Conservation (phyloP, 2,888 invertebrate species). For the Marasmarcha lunaedactyla region DNA sequence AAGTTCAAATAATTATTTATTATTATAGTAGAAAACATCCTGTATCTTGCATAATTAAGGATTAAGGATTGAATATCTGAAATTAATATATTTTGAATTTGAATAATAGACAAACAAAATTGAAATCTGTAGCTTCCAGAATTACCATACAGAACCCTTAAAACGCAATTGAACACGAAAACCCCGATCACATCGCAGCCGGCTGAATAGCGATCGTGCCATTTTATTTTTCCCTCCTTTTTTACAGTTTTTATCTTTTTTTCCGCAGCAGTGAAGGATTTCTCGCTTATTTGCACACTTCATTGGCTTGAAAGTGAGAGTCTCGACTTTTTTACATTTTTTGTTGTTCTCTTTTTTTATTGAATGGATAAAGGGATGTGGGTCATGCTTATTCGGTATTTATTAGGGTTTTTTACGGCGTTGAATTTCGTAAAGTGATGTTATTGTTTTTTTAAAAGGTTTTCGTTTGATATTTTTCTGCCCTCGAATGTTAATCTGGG, state of each 20-base stretch:
- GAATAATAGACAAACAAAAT: too few species aligned
- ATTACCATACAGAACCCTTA: conserved; percentile 30
- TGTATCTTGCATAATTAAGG: too few species aligned
- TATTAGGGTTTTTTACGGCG: conserved; percentile 3
- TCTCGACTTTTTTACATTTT: conserved; percentile 30
- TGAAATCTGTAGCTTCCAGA: too few species aligned
- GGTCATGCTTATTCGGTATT: conserved; percentile 13
- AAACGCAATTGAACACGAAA: background rate
- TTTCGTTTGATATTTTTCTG: too few species aligned
- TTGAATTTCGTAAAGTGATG: background rate
- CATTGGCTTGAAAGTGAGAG: conserved; percentile 67
- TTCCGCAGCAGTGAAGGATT: conserved; percentile 56
- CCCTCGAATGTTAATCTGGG: too few species aligned
- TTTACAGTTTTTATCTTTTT: conserved; percentile 56
- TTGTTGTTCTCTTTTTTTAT: too few species aligned
- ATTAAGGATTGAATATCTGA: too few species aligned
- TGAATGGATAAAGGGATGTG: conserved; percentile 18
- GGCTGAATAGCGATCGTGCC: conserved; percentile 49
- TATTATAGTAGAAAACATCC: too few species aligned
- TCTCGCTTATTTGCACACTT: conserved; percentile 67
- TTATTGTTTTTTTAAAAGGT: too few species aligned
- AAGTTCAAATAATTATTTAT: too few species aligned
- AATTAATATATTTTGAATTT: too few species aligned
- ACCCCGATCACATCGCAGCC: conserved; percentile 22
- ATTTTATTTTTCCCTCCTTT: conserved; percentile 31